Evolutionary conservation across 2,797 vertebrate genomes (phyloP).

Genomic region (Danio choprae): DNA sequence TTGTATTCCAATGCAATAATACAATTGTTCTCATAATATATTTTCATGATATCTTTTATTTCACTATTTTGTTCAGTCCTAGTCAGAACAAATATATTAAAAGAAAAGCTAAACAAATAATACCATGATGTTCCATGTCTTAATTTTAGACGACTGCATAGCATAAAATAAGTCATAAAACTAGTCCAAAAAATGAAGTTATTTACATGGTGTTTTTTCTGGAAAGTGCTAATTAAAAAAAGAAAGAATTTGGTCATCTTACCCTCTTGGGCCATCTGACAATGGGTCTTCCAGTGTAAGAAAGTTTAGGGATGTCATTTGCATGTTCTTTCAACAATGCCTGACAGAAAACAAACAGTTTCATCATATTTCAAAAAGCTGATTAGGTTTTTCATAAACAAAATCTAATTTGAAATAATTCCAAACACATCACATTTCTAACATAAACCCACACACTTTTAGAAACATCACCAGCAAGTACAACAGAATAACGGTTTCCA

Average conservation of each 20-base stretch:
- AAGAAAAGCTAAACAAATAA: no score
- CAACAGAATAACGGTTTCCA: neutral
- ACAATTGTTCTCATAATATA: no score
- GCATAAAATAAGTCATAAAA: neutral
- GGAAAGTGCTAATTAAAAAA: neutral
- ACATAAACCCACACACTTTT: neutral
- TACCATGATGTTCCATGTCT: no score
- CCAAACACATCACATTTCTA: neutral
- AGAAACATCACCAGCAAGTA: neutral
- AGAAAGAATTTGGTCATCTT: constrained; percentile 47
- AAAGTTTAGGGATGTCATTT: constrained; percentile 87
- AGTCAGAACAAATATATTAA: no score
- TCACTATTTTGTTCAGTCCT: no score
- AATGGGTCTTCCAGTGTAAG: constrained; percentile 92
- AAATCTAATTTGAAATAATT: neutral
- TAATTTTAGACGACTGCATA: neutral
- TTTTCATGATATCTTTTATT: no score
- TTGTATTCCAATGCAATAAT: no score
- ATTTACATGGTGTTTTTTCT: neutral
- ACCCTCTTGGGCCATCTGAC: constrained; percentile 95
- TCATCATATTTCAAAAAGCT: neutral
- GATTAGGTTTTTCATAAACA: neutral
- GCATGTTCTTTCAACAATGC: constrained; percentile 91
- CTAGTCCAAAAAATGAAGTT: neutral
- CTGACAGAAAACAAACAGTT: constrained; percentile 68